Evolutionary conservation across 2,888 invertebrate species (phyloP), one percentile per base, ranked within the genome.

Genomic region (Hydrotaea diabolus): DNA sequence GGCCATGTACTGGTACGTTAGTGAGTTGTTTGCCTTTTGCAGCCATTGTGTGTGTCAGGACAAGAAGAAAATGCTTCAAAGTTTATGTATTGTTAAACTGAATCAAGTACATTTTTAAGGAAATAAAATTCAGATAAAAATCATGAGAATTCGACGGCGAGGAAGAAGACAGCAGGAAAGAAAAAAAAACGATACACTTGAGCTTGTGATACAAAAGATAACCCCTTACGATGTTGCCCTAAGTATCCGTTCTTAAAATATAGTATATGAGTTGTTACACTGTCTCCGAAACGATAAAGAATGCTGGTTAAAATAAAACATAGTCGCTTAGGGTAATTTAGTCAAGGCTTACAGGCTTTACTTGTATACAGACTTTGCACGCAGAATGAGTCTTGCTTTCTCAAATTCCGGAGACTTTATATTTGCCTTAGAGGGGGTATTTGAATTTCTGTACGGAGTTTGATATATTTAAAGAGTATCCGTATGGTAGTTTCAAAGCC

Each of bases 101-200:
- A 81, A 78, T 76, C 75, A 59, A 84, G 72, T 78, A 73, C 76
- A 76, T 78, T 84, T 84, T 75, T 76, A 73, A 84, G 78, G 59
- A 84, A 84, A 84, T 81, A 81, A 76, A 84, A 81, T 78, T 81
- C 77, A 78, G 72, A 81, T 80, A 83, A 83, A 74, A 79, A 77
- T 80, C 77, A 81, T 73, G 78, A 81, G 81, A 72, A 74, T 69
- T 66, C 39, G 49, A 55, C n/a, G 13, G 13, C 3, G 39, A 31
- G 59, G 53, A 55, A 55, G 13, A 39, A 39, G 39, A 31, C 39
- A 9, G 39, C 39, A 39, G 7, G 7, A 39, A 13, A 4, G 9
- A 66, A 43, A 9, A 43, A 55, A 55, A 21, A 55, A 66, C 66
- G 19, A 66, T 43, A 36, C 66, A 39, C 39, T 39, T 39, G 62